Evolutionary conservation across 2,113 vertebrate species (phyloP).

Genomic region (Hippotragus niger): DNA sequence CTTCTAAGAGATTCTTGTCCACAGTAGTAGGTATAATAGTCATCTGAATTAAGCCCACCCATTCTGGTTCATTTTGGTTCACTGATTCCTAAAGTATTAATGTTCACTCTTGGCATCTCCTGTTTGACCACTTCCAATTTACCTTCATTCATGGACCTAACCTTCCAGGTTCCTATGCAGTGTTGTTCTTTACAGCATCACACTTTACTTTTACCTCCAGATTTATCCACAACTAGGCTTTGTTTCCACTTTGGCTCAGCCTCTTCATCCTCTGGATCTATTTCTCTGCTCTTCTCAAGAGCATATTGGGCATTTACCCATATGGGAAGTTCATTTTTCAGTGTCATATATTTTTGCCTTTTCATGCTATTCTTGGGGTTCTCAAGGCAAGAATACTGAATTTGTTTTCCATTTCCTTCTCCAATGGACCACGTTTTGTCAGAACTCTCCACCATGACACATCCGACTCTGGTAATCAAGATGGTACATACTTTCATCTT

Average conservation of each 20-base stretch:
- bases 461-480: neutral
- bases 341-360: neutral
- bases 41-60: neutral
- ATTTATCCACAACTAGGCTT: neutral
- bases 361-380: neutral
- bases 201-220: neutral
- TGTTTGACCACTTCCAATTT: neutral
- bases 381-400: neutral
- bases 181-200: neutral
- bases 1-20: neutral
- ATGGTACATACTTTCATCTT: neutral
- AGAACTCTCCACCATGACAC: neutral
- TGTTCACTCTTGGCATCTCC: neutral
- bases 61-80: neutral
- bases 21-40: neutral
- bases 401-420: neutral
- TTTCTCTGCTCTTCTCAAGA: neutral
- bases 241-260: neutral
- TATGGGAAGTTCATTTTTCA: neutral
- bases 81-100: neutral
- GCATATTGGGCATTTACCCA: neutral
- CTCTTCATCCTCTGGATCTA: neutral
- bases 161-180: neutral
- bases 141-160: neutral
- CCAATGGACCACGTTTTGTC: neutral